A percentile compares a stretch with the other conserved stretches of the same genome.
phyloP scores from a whole-genome alignment of 1,140 invertebrate genomes.

The Idris sp. region DNA sequence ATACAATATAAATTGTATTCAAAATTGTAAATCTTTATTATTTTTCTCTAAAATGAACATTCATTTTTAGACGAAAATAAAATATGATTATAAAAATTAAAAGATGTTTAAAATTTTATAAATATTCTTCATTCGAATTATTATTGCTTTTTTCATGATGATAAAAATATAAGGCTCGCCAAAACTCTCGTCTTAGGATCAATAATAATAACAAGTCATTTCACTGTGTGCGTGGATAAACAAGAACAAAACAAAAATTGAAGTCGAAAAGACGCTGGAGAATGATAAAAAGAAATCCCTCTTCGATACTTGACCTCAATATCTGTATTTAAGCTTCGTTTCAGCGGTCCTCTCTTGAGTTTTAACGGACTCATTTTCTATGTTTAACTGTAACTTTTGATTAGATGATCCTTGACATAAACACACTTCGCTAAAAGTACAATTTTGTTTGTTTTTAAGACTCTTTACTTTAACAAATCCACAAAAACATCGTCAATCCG shows the following conservation, averaged over 20 bases:
- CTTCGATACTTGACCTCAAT: constrained; percentile 62
- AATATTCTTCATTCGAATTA: constrained; percentile 10
- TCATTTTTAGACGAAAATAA: background rate
- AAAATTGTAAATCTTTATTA: too few relatives aligned
- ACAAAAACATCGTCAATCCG: too few relatives aligned
- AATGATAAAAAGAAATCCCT: constrained; percentile 52
- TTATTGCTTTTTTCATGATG: constrained; percentile 41
- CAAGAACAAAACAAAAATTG: constrained; percentile 20
- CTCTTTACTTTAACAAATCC: too few relatives aligned
- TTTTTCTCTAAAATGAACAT: too few relatives aligned
- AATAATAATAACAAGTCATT: constrained; percentile 38
- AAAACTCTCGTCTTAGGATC: constrained; percentile 46
- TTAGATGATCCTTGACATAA: constrained; percentile 2
- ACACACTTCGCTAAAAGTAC: constrained; percentile 6
- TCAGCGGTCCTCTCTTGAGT: constrained; percentile 29
- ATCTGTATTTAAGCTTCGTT: constrained; percentile 62
- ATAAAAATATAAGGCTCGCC: constrained; percentile 23
- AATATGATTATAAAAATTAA: background rate
- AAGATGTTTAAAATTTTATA: constrained; percentile 1
- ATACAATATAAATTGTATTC: background rate
- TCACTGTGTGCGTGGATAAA: constrained; percentile 31
- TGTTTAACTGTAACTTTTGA: constrained; percentile 30
- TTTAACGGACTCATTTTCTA: constrained; percentile 20
- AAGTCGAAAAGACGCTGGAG: constrained; percentile 39
- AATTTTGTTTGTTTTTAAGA: constrained; percentile 12